Base-by-base conservation (phyloP, 1,140 invertebrate species). In the Aphaenogaster floridana region DNA sequence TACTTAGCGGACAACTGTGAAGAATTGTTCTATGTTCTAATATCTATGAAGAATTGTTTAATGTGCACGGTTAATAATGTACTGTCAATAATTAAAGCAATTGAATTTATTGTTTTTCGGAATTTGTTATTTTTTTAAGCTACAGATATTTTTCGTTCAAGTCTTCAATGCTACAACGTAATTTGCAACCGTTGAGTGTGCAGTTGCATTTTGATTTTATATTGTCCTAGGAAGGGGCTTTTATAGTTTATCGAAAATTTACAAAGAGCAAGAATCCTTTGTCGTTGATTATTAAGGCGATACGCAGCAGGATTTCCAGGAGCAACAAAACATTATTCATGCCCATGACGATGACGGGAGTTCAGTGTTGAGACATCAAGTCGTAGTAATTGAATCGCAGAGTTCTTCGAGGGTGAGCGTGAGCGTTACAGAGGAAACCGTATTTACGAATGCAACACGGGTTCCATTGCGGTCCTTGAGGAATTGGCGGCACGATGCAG, bases 391-490 rank as follows among this genome's bases (percentile, higher is more conserved):
- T 88, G 84, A 88, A 90, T 11, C 74, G 80, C 39, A 92, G 28
- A 3, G 39, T 15, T 21, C 36, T 85, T 63, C 89, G 88, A 0
- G 89, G 79, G 39, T 39, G 74, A 21, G 68, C 36, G 52, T 94
- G 94, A 48, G 68, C 45, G 5, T 63, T 52, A 74, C 94, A 95
- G 9, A 90, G 92, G 15, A 76, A 79, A n/a, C 89, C 84, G 79
- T 88, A 92, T 80, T 89, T 92, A 7, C 88, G 90, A 21, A 95
- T 90, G 48, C 94, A 94, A 34, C 92, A 93, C 2, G 92, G 92
- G 17, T 91, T 90, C 89, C 91, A 94, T 9, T 42, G 64, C 4
- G 91, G 72, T 71, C 68, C 71, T 42, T 93, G 93, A 6, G 66
- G 69, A 15, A 93, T 84, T 6, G 92, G 84, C 11, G 91, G 92